Percentiles rank a stretch among this genome's conserved stretches.
Conservation (phyloP, 2,113 vertebrate genomes). For the Callipepla squamata region DNA sequence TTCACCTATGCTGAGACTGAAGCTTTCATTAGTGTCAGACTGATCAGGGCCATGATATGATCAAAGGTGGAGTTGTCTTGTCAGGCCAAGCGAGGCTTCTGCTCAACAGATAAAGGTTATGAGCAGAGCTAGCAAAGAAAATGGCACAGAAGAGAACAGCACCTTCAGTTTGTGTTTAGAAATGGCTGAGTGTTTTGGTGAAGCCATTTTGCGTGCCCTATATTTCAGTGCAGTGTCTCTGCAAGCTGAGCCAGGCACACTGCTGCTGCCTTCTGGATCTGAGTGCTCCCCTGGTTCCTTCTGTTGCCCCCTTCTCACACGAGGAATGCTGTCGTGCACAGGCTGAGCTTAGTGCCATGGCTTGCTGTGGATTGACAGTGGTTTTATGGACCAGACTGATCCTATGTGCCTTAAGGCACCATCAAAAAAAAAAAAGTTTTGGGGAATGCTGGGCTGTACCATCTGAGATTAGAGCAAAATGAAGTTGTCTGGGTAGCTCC, state of each 20-base stretch:
- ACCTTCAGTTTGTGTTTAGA: not conserved
- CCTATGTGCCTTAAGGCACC: rapidly evolving
- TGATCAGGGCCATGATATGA: not conserved
- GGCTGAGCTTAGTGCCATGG: not conserved
- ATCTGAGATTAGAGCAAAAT: rapidly evolving
- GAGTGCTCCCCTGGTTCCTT: not conserved
- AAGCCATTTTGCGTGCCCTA: not conserved
- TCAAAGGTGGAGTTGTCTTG: conserved; percentile 28
- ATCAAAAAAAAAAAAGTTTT: not conserved
- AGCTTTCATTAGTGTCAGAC: not conserved
- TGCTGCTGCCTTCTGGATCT: not conserved
- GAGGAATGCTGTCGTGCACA: not conserved
- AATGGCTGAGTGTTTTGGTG: not conserved
- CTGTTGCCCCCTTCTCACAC: rapidly evolving
- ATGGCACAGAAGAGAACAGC: not conserved
- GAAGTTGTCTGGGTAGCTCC: not conserved
- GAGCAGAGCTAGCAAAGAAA: not conserved
- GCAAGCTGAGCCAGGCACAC: not conserved
- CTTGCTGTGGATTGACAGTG: not conserved
- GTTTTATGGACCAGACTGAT: not conserved
- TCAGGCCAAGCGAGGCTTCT: not conserved
- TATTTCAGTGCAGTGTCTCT: not conserved
- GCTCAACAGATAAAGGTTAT: not conserved
- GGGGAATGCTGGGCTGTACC: rapidly evolving
- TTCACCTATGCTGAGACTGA: not conserved